Evolutionary conservation across 2,113 vertebrate species (phyloP).

Genomic region (Pelobates fuscus): DNA sequence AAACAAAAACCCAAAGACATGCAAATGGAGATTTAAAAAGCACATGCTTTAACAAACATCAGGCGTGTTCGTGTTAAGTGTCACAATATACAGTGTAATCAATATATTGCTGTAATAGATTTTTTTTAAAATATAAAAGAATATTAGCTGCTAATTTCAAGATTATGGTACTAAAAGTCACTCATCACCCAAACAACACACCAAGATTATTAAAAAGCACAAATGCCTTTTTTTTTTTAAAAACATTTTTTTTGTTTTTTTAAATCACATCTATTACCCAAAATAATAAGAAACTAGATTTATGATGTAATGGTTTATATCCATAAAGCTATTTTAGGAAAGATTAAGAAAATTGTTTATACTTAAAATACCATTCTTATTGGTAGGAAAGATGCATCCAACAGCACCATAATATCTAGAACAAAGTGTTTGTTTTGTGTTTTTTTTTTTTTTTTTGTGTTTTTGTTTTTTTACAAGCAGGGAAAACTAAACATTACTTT

Average conservation of each 20-base stretch:
- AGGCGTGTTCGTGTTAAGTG: not conserved
- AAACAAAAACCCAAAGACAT: slow-evolving; percentile 36
- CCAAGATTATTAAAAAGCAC: no score
- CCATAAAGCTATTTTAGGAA: no score
- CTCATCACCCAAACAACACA: no score
- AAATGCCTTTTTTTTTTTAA: not conserved
- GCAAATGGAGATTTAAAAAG: slow-evolving; percentile 17
- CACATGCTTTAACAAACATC: slow-evolving; percentile 38
- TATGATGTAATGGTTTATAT: not conserved
- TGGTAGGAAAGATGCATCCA: not conserved
- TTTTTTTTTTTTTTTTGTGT: no score
- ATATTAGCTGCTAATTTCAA: not conserved
- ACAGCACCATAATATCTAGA: not conserved
- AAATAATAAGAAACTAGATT: not conserved
- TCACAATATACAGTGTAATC: slow-evolving; percentile 21
- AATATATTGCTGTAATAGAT: slow-evolving; percentile 31
- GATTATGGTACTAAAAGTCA: no score
- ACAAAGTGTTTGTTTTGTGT: no score
- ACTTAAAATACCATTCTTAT: not conserved
- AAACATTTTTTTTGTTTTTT: not conserved
- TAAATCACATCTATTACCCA: not conserved
- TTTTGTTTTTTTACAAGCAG: no score
- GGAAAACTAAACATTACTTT: no score
- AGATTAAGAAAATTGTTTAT: not conserved
- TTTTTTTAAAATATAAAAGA: slow-evolving; percentile 13